Base-by-base conservation (phyloP, 2,888 invertebrate genomes). In the Sylvicola cinctus region DNA sequence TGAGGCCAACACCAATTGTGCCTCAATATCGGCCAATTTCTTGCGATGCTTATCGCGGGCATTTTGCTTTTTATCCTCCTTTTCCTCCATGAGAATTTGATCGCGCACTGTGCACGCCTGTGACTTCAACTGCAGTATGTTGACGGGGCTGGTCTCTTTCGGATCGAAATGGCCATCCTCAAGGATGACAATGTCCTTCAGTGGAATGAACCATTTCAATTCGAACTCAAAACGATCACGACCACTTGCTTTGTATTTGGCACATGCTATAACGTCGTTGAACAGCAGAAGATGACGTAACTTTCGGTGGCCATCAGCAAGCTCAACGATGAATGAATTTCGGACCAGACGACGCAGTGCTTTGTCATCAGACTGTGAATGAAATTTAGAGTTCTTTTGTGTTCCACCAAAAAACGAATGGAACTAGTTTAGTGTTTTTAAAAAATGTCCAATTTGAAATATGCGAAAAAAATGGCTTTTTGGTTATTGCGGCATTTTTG, bases 221-320 rank as follows among this genome's bases (percentile, higher is more conserved):
- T 91, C 90, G 52, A 87, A 88, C 4, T 84, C 80, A 49, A 84
- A 80, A 53, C 85, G 85, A 55, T 87, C 87, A 27, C 81, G 68
- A 2, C 81, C 80, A 6, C 80, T 74, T 11, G 83, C 76, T 74
- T 88, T 87, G 50, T 87, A 85, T 63, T 85, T 93, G 46, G 91
- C 88, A 62, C 91, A 91, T 35, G 91, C 87, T 44, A 93, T 78
- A 32, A 90, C 81, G 55, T 93, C 91, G 50, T 87, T 90, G 55
- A 93, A 93, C 13, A 93, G 68, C 59, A 93, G 90, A 41, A 93
- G 62, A 65, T 91, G 91, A 39, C 91, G 66, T 41, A 93, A 59
- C 60, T 93, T 91, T 38, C 91, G 68, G 55, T 81, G 79, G 10
- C 79, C 79, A 50, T 87, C 87, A 3, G 81, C 76, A 36, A 84